These are phyloP conservation scores for Tolmerus cingulatus DNA, from an alignment of 2,888 invertebrate species.

Conservation along the genomic window DNA sequence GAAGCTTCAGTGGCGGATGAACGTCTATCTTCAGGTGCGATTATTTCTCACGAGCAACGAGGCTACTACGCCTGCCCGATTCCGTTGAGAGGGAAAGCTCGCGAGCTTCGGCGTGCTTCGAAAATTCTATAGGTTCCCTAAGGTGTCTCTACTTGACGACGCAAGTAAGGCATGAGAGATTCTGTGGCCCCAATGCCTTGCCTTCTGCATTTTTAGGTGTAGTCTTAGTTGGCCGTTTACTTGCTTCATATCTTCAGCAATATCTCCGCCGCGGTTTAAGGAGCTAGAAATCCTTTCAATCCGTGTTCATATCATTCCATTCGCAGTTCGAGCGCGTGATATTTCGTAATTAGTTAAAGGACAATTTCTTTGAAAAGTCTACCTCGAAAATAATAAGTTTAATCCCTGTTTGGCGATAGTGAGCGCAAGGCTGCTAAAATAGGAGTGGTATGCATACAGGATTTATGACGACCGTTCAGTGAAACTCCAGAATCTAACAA, in stretches of 20 bases:
- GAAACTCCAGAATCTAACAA: background rate
- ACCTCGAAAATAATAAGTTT: background rate
- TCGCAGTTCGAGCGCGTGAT: background rate
- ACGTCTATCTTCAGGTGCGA: background rate
- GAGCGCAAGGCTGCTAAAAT: background rate
- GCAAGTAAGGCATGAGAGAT: background rate
- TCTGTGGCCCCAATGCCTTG: background rate
- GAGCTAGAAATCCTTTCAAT: background rate
- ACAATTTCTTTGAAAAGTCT: background rate
- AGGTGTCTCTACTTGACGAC: background rate
- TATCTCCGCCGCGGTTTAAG: background rate
- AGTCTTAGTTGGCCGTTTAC: conserved; percentile 33
- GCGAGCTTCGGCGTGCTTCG: background rate
- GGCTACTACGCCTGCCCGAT: conserved; percentile 4
- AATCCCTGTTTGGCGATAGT: background rate
- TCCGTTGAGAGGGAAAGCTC: background rate
- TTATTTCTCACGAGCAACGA: background rate
- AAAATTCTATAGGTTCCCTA: background rate
- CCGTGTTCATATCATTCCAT: background rate
- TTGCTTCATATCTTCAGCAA: background rate
- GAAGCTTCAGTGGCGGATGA: background rate
- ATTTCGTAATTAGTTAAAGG: background rate
- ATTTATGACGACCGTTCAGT: background rate
- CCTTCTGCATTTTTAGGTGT: background rate
- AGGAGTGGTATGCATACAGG: conserved; percentile 2